Base-by-base conservation (phyloP, 2,113 vertebrate species). In the Phylloscopus whistleri region DNA sequence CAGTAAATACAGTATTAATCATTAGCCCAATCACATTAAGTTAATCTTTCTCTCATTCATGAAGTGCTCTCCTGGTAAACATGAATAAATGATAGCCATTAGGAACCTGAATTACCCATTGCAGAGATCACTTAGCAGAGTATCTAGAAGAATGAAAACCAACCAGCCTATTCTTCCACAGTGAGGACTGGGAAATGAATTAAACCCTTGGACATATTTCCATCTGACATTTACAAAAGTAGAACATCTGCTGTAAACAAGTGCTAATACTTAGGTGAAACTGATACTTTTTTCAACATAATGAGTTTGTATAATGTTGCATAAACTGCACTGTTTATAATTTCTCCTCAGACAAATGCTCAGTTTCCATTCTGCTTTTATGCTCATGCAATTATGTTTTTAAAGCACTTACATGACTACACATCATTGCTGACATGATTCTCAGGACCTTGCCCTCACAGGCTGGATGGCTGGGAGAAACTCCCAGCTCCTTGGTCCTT, bases 21-120 rank as follows among this genome's bases (percentile, higher is more conserved):
- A 81, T 76, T 74, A 94, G 68, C 79, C 96, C 91, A 90, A 94
- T 93, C 80, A 93, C 31, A 83, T 80, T 76, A 94, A 74, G 21
- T 86, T 97, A 97, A 95, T 87, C 67, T 87, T 89, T 77, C 60
- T 64, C 59, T 91, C 78, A 87, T 70, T 96, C 87, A 90, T 92
- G 90, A 94, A 93, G 76, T 66, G 60, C 27, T 82, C 82, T 96
- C 73, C 82, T 94, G 91, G 59, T 93, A 92, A 96, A 90, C 87
- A 97, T 84, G 83, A 97, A 97, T 97, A 98, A 96, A 91, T 94
- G 59, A 97, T 90, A 95, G 89, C 67, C 72, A 91, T 93, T 91
- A 96, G 89, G 72, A 94, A 87, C 78, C 81, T 15, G 35, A 97
- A 96, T 90, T 96, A 95, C 91, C 82, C 89, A 63, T 19, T 95